Evolutionary conservation across 2,888 invertebrate species (phyloP).

Genomic region (Andrena flavipes): DNA sequence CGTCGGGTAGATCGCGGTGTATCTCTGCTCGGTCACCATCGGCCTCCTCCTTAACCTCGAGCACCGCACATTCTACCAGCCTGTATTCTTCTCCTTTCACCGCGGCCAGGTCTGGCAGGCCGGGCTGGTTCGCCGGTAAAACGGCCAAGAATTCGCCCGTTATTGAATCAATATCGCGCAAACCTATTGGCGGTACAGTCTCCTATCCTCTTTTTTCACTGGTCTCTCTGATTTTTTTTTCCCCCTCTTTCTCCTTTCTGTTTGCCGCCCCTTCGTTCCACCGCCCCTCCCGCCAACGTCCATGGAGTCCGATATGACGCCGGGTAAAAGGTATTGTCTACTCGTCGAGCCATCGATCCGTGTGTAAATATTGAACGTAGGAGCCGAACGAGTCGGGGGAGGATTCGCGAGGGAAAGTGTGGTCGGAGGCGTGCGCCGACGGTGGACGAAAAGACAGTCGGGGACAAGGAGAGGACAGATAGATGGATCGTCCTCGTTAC

Average conservation of each 20-base stretch:
- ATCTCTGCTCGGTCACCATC: slow-evolving; percentile 61
- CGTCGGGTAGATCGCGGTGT: slow-evolving; percentile 26
- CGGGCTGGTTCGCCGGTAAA: slow-evolving; percentile 55
- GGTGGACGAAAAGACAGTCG: slow-evolving; percentile 35
- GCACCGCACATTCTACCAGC: slow-evolving; percentile 67
- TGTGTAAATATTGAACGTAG: slow-evolving; percentile 61
- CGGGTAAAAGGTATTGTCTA: slow-evolving; percentile 52
- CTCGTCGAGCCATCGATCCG: slow-evolving; percentile 35
- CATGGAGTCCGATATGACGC: slow-evolving; percentile 29
- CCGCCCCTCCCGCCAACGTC: slow-evolving; percentile 21
- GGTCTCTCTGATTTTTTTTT: background rate
- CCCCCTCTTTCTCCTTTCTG: background rate
- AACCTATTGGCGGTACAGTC: slow-evolving; percentile 72
- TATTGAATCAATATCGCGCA: slow-evolving; percentile 82
- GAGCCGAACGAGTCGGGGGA: slow-evolving; percentile 1
- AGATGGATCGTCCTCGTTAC: slow-evolving; percentile 53
- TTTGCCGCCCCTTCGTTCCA: background rate
- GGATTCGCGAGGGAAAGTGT: slow-evolving; percentile 34
- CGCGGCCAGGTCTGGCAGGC: slow-evolving; percentile 27
- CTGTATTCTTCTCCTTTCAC: slow-evolving; percentile 53
- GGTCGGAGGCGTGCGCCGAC: slow-evolving; percentile 20
- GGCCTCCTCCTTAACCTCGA: slow-evolving; percentile 65
- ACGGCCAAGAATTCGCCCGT: slow-evolving; percentile 76
- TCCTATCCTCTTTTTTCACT: background rate
- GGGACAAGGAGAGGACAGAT: background rate